phyloP scores from a whole-genome alignment of 2,888 invertebrate species.

The Ennomos fuscantarius region DNA sequence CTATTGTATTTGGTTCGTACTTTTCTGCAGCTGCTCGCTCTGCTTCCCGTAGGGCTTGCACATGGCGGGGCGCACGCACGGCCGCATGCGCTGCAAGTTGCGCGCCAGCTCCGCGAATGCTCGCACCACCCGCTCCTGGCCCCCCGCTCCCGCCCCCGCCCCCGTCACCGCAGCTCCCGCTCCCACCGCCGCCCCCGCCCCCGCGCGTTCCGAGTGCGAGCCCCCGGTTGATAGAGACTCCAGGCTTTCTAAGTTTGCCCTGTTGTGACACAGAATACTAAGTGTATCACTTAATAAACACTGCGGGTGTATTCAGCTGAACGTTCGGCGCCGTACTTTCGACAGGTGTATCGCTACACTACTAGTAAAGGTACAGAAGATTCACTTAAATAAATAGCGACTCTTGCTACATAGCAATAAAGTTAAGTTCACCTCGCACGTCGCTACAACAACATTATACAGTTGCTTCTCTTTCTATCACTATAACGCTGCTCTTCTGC shows the following conservation, averaged over 20 bases:
- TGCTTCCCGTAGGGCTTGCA: conserved; percentile 96
- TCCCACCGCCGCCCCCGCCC: conserved; percentile 70
- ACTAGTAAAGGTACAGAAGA: too few species aligned
- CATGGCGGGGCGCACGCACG: conserved; percentile 94
- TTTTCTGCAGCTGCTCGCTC: conserved; percentile 94
- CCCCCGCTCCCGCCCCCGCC: conserved; percentile 86
- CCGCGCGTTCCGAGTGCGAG: conserved; percentile 87
- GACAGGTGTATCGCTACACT: too few species aligned
- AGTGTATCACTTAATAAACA: too few species aligned
- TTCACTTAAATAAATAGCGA: too few species aligned
- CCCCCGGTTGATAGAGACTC: conserved; percentile 85
- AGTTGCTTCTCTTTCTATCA: too few species aligned
- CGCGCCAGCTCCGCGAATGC: conserved; percentile 95
- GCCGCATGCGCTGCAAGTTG: conserved; percentile 95
- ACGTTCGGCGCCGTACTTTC: too few species aligned
- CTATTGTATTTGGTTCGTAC: conserved; percentile 83
- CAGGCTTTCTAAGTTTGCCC: conserved; percentile 89
- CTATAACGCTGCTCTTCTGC: too few species aligned
- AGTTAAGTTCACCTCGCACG: too few species aligned
- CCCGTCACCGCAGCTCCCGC: conserved; percentile 88
- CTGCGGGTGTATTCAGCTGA: too few species aligned
- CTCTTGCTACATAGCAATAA: too few species aligned
- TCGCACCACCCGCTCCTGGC: conserved; percentile 94
- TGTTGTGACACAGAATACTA: conserved; percentile 47
- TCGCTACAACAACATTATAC: too few species aligned